Evolutionary conservation across 2,797 vertebrate species (phyloP), one percentile per base, ranked within the genome.

Genomic region (Cossypha niveicapilla): DNA sequence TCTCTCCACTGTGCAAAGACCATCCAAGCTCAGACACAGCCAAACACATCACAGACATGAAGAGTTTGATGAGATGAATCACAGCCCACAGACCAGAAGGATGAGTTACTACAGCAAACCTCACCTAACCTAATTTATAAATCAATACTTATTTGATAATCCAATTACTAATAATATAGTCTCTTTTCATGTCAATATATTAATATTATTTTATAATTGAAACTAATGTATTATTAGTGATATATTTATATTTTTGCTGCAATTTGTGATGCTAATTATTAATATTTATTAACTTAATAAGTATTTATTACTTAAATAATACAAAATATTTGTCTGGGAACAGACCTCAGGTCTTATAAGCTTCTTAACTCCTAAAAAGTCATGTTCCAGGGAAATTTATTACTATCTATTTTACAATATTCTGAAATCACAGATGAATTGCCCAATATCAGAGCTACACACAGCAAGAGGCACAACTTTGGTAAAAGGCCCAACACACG

Each of bases 321-420:
- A 28, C 1, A 39, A 60, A 41, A 17, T 35, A 21, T 32, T 45
- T 75, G 8, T 47, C 11, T 56, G 45, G 30, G 9, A 88, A 32
- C 1, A 39, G 28, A 37, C 2, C 5, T 25, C 21, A 34, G 3
- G 3, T 53, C 21, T 19, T 75, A 4, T 32, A 50, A 66, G 1
- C 56, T 60, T 74, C 27, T 72, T 68, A 45, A 21, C 1, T 47
- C 6, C 25, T 56, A 30, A 76, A 34, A 23, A 54, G 2, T 42
- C 34, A 25, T 12, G 4, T 19, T 32, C 13, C 30, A 73, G 35
- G 11, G 22, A 80, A 66, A 79, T 70, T 28, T 56, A 30, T 54
- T 70, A 1, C 2, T 61, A 39, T 6, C 4, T 86, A 6, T 48
- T 93, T 76, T 42, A 21, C 10, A 34, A 4, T 45, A 86, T 21